Evolutionary conservation across 2,888 invertebrate species (phyloP).

Genomic region (Magallana nippona): DNA sequence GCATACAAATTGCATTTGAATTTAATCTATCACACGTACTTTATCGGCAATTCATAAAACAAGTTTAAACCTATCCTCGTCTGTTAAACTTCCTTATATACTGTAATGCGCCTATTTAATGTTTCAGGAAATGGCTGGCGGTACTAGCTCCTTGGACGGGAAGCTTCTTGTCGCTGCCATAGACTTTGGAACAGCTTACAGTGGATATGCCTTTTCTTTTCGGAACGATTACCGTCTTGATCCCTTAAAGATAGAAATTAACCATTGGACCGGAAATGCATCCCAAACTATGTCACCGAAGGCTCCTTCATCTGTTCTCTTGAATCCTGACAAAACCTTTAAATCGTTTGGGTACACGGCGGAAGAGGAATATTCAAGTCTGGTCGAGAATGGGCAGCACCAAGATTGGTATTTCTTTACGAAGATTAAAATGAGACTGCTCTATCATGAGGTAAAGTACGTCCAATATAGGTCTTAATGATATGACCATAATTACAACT

Average conservation of each 20-base stretch:
- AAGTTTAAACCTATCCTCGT: no score
- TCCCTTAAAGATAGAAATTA: slow-evolving; percentile 36
- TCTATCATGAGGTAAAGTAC: slow-evolving; percentile 40
- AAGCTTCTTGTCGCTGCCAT: slow-evolving; percentile 40
- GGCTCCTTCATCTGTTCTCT: slow-evolving; percentile 40
- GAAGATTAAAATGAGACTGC: slow-evolving; percentile 43
- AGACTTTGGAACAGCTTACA: slow-evolving; percentile 45
- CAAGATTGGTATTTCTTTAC: slow-evolving; percentile 43
- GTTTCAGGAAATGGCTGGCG: background rate
- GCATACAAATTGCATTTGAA: no score
- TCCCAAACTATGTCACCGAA: slow-evolving; percentile 34
- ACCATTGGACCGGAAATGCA: slow-evolving; percentile 34
- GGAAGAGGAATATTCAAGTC: slow-evolving; percentile 42
- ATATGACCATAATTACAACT: no score
- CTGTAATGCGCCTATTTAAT: no score
- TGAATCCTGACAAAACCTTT: slow-evolving; percentile 35
- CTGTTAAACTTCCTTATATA: no score
- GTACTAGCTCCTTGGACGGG: slow-evolving; percentile 19
- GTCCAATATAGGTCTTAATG: no score
- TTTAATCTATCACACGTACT: no score
- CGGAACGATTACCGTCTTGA: slow-evolving; percentile 35
- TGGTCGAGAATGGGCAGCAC: slow-evolving; percentile 37
- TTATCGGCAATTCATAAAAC: no score
- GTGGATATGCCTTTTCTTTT: slow-evolving; percentile 45
- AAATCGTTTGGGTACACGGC: slow-evolving; percentile 45